Conservation (phyloP, 2,797 vertebrate species). For the Xerus rutilus region DNA sequence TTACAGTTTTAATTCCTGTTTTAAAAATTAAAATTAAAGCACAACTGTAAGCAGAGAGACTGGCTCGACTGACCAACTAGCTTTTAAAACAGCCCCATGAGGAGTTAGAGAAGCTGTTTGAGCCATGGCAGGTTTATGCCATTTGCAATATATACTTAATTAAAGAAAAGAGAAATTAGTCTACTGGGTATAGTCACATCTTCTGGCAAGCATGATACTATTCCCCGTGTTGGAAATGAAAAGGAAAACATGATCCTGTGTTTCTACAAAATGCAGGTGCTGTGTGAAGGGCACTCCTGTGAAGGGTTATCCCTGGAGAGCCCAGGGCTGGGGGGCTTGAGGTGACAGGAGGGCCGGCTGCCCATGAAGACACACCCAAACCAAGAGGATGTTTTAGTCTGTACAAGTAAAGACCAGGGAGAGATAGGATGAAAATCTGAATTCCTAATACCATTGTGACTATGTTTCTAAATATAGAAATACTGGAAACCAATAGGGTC, state of each 20-base stretch:
- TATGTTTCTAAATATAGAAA: constrained; percentile 21
- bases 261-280: constrained; percentile 28
- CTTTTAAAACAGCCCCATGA: neutral
- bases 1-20: neutral
- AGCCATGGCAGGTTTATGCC: neutral
- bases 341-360: neutral
- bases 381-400: neutral
- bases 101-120: neutral
- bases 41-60: neutral
- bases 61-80: neutral
- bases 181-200: neutral
- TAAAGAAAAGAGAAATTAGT: neutral
- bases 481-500: neutral
- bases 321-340: neutral
- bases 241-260: constrained; percentile 33
- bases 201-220: neutral
- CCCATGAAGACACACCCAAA: neutral
- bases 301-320: neutral
- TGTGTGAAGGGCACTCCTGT: neutral
- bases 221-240: constrained; percentile 55
- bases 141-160: neutral
- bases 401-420: neutral
- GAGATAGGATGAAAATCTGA: neutral
- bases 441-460: neutral
- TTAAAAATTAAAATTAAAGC: neutral